Evolutionary conservation across 2,888 invertebrate species (phyloP), one percentile per base, ranked within the genome.

Genomic region (Eledona agricola): DNA sequence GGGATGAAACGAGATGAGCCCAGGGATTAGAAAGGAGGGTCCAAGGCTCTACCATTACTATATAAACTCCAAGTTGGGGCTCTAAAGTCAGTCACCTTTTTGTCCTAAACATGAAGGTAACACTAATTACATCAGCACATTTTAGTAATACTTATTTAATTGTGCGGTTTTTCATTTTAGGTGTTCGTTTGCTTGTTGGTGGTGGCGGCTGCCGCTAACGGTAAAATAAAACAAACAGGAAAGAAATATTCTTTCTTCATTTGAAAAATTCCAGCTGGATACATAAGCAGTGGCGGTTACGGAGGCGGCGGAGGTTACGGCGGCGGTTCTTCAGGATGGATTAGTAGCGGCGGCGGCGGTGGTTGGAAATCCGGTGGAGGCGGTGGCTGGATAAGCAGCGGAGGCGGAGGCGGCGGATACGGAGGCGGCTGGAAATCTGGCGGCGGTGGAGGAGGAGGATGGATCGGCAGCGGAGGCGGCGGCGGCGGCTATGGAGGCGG

Each of bases 151-250:
- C 2, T n/a, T n/a, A n/a, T n/a, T n/a, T 49, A 42, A 20, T 51
- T 52, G 42, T 55, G 51, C 58, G 31, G 56, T 54, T 32, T 43
- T 31, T 32, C n/a, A n/a, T n/a, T 67, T 51, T 50, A 70, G 70
- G 69, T 64, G 58, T 69, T 69, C 52, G 62, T 68, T 43, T 70
- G 69, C 50, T 57, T 70, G 9, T 59, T 70, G 28, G 63, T 64
- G 15, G 63, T 66, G 32, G 66, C 62, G 29, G 60, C 64, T 15
- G 61, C 60, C 32, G 59, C 55, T 23, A 49, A 58, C 32, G 61
- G 61, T 61, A 43, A 26, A 55, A n/a, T n/a, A n/a, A n/a, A n/a
- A n/a, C n/a, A n/a, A n/a, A n/a, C n/a, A n/a, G n/a, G n/a, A n/a
- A n/a, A n/a, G n/a, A n/a, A n/a, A n/a, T n/a, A n/a, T n/a, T n/a